Percentiles rank a stretch among this genome's conserved stretches.
These are phyloP conservation scores for Siniperca knerii DNA, from an alignment of 2,113 vertebrate genomes.

Conservation along the genomic window DNA sequence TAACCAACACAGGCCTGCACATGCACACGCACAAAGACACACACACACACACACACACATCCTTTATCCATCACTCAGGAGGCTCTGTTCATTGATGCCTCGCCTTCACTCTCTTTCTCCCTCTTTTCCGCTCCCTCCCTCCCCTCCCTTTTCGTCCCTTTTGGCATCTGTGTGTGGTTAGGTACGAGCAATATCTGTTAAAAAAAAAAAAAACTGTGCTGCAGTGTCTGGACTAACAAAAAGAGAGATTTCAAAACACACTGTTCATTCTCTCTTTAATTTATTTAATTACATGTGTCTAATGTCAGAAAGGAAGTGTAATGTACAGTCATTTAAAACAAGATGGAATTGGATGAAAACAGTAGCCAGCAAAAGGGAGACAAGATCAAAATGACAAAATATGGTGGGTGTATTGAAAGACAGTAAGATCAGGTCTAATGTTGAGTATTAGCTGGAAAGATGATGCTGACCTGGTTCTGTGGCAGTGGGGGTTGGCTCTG, in stretches of 20 bases:
- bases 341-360: background rate
- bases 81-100: conserved; percentile 83
- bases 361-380: background rate
- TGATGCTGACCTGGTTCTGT: conserved; percentile 94
- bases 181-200: conserved; percentile 51
- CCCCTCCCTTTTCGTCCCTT: conserved; percentile 59
- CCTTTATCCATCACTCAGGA: conserved; percentile 78
- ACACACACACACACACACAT: conserved; percentile 62
- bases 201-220: conserved; percentile 36
- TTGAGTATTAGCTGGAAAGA: conserved; percentile 1
- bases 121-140: conserved; percentile 69
- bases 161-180: conserved; percentile 72
- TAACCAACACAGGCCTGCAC: conserved; percentile 76
- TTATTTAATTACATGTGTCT: conserved; percentile 16
- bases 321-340: background rate
- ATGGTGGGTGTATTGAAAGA: background rate
- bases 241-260: background rate
- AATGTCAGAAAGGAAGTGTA: background rate
- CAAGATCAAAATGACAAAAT: background rate
- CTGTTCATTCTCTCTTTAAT: background rate
- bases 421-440: background rate
- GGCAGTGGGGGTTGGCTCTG: conserved; percentile 98
- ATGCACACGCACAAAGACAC: conserved; percentile 30
- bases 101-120: conserved; percentile 61
- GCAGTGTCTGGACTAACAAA: conserved; percentile 38